Evolutionary conservation across 2,113 vertebrate species (phyloP).

Genomic region (Gorsachius goisagi): DNA sequence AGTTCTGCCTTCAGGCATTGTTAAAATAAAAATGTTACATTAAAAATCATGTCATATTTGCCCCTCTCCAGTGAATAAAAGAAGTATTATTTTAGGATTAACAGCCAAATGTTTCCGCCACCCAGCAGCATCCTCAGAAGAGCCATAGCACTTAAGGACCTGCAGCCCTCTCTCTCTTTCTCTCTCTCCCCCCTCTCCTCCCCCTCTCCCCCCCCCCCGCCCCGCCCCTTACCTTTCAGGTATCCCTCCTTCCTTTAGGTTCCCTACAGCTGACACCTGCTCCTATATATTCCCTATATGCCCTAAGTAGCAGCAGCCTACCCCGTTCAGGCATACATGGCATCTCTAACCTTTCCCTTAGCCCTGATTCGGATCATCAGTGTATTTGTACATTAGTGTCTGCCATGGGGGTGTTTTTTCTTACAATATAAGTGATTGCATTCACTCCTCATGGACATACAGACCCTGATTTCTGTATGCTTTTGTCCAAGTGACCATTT

Average conservation of each 20-base stretch:
- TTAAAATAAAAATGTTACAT: neutral
- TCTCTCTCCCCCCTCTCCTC: too few species aligned
- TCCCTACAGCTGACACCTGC: neutral
- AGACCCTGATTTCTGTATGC: neutral
- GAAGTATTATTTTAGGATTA: neutral
- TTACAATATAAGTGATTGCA: neutral
- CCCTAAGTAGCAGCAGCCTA: neutral
- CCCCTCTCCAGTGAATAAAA: neutral
- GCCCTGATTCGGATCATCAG: neutral
- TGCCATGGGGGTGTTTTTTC: neutral
- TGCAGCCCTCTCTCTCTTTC: neutral
- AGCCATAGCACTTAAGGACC: neutral
- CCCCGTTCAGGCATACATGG: accelerated
- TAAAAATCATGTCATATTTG: neutral
- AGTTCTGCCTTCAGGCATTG: neutral
- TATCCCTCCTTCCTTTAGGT: neutral
- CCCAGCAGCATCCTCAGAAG: neutral
- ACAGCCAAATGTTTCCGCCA: neutral
- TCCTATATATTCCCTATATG: neutral
- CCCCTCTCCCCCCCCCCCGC: too few species aligned
- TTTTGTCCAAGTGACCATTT: neutral
- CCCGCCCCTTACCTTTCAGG: neutral
- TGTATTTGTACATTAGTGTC: neutral
- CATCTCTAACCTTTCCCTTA: neutral
- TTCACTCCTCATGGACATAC: neutral